Conservation (phyloP, 2,113 vertebrate species). For the Platysteira castanea region DNA sequence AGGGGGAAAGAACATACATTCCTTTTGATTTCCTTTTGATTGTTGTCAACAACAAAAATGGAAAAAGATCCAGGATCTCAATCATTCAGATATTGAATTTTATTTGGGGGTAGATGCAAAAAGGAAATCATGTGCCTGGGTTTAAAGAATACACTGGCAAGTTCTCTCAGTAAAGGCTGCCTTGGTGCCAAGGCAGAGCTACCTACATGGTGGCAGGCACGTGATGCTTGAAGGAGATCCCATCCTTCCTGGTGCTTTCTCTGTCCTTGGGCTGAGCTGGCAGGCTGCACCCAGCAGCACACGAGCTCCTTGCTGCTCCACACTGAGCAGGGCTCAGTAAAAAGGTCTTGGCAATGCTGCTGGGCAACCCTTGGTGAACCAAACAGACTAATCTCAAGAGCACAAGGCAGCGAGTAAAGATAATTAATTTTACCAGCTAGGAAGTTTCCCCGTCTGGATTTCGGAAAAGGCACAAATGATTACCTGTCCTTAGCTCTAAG, state of each 20-base stretch:
- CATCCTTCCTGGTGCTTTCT: background rate
- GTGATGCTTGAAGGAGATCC: background rate
- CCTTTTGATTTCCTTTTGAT: background rate
- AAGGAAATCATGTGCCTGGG: background rate
- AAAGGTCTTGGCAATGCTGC: background rate
- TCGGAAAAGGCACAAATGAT: background rate
- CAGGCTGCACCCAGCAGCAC: background rate
- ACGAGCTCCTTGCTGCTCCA: background rate
- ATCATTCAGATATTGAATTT: background rate
- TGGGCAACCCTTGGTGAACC: background rate
- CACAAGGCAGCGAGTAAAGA: background rate
- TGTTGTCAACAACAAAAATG: background rate
- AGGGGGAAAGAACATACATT: background rate
- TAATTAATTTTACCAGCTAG: background rate
- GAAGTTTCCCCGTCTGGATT: constrained; percentile 28
- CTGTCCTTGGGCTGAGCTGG: background rate
- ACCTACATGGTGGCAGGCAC: rapidly evolving
- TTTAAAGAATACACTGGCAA: background rate
- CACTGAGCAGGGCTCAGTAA: background rate
- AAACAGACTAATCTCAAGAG: background rate
- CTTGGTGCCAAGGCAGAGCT: background rate
- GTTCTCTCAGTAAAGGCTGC: background rate
- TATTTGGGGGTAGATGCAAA: background rate
- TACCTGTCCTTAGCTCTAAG: background rate
- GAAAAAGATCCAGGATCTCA: background rate